Conservation (phyloP, 1,140 invertebrate species). For the Chironomus tepperi region DNA sequence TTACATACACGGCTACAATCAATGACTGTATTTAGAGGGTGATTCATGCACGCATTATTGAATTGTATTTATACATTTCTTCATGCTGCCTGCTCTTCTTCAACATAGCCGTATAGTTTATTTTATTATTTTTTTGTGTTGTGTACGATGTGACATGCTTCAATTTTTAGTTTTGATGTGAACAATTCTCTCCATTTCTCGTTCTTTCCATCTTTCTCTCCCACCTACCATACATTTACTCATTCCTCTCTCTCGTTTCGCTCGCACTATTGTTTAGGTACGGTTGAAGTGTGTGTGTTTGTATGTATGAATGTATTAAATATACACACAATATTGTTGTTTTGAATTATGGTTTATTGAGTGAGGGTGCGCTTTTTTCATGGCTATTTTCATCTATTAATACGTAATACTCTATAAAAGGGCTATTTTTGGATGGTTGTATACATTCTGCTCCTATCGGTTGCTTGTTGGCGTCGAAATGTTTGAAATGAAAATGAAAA, state of each 20-base stretch:
- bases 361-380: slow-evolving; percentile 11
- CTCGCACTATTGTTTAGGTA: background rate
- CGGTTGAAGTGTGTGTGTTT: background rate
- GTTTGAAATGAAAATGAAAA: background rate
- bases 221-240: background rate
- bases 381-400: slow-evolving; percentile 13
- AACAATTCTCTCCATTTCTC: background rate
- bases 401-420: background rate
- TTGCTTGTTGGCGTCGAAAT: too few relatives aligned
- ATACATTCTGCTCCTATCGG: too few relatives aligned
- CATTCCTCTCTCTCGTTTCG: background rate
- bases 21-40: slow-evolving; percentile 6
- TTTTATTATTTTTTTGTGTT: too few relatives aligned
- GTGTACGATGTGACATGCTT: background rate
- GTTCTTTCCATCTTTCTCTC: background rate
- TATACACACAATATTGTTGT: background rate
- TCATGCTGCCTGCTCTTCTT: background rate
- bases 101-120: too few relatives aligned
- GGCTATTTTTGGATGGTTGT: background rate
- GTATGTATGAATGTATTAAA: background rate
- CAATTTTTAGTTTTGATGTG: background rate
- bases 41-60: slow-evolving; percentile 12
- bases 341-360: slow-evolving; percentile 3
- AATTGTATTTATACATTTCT: background rate
- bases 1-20: background rate